These are phyloP conservation scores for Chaenocephalus aceratus DNA, from an alignment of 2,113 vertebrate genomes.

Conservation along the genomic window DNA sequence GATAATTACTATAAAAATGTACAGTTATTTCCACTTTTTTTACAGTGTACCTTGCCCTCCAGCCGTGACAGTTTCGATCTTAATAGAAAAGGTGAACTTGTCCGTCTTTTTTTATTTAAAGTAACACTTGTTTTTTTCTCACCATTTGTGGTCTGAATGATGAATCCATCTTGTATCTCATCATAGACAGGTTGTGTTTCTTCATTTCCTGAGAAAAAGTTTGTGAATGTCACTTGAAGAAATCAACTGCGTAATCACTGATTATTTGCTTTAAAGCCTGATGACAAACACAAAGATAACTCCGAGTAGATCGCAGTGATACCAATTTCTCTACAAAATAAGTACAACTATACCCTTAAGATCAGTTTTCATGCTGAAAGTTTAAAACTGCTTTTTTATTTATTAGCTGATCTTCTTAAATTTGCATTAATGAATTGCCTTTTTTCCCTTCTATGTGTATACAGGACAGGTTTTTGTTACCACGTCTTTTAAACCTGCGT, in stretches of 20 bases:
- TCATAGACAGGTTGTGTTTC: background rate
- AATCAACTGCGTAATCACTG: background rate
- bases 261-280: background rate
- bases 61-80: no score
- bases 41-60: no score
- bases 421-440: background rate
- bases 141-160: background rate
- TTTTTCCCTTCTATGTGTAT: background rate
- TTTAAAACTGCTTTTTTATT: background rate
- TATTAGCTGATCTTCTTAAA: background rate
- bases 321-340: no score
- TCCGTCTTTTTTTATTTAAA: background rate
- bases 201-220: background rate
- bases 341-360: no score
- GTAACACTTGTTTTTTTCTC: background rate
- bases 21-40: no score
- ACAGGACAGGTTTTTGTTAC: background rate
- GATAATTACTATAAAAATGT: no score
- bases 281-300: background rate
- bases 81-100: background rate
- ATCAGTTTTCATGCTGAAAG: no score
- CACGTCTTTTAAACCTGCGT: background rate
- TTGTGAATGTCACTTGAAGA: background rate
- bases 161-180: background rate
- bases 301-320: no score